Evolutionary conservation across 2,113 vertebrate genomes (phyloP).

Genomic region (Rhinopomastus cyanomelas): DNA sequence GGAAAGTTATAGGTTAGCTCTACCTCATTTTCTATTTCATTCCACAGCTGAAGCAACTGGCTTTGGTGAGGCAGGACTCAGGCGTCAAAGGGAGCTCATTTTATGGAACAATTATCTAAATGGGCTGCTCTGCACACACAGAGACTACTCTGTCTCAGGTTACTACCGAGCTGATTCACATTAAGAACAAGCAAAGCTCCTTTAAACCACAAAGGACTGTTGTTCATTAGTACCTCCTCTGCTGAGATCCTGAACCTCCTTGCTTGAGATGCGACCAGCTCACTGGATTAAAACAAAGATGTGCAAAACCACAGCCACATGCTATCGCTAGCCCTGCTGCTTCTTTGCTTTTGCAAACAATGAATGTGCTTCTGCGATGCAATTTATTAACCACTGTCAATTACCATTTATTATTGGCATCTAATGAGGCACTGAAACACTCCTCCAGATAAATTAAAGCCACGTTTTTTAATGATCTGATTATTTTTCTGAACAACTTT

Average conservation of each 20-base stretch:
- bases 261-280: not conserved
- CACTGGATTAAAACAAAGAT: not conserved
- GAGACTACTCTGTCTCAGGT: not conserved
- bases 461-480: not conserved
- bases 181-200: not conserved
- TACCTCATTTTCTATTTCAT: not conserved
- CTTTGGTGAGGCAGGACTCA: not conserved
- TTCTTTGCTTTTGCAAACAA: not conserved
- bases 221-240: accelerated
- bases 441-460: not conserved
- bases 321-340: not conserved
- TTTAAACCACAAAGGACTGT: not conserved
- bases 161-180: not conserved
- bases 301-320: not conserved
- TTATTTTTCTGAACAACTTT: not conserved
- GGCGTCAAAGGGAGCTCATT: not conserved
- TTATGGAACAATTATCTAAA: slow-evolving; percentile 23
- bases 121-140: not conserved
- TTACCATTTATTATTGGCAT: not conserved
- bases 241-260: not conserved
- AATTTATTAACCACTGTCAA: not conserved
- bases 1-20: not conserved
- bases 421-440: not conserved
- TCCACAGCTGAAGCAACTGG: not conserved
- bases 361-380: not conserved